Evolutionary conservation across 2,113 vertebrate genomes (phyloP).

Genomic region (Apaloderma vittatum): DNA sequence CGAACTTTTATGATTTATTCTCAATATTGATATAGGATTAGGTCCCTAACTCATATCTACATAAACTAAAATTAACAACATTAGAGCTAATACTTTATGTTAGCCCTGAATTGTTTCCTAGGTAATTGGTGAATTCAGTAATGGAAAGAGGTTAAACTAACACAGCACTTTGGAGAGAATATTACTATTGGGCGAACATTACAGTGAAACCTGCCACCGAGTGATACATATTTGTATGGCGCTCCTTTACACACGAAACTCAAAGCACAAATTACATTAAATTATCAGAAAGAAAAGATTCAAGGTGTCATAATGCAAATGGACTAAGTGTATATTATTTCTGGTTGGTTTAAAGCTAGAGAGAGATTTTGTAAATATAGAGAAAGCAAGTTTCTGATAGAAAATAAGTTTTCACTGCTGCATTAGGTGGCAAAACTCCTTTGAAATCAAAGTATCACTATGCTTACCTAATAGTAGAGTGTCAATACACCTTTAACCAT

Average conservation of each 20-base stretch:
- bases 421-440: background rate
- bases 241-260: background rate
- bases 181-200: background rate
- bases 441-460: background rate
- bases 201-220: slow-evolving; percentile 23
- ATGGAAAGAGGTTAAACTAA: background rate
- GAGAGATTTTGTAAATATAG: background rate
- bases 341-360: background rate
- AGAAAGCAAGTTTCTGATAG: background rate
- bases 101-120: background rate
- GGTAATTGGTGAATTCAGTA: background rate
- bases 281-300: slow-evolving; percentile 38
- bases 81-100: slow-evolving; percentile 3
- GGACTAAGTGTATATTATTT: background rate
- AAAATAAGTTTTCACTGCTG: background rate
- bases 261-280: slow-evolving; percentile 40
- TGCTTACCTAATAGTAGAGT: background rate
- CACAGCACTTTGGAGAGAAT: background rate
- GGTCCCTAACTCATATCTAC: background rate
- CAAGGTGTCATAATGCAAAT: slow-evolving; percentile 38
- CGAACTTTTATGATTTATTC: background rate
- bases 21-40: background rate
- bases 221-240: background rate
- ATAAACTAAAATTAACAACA: slow-evolving; percentile 2
- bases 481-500: background rate